Evolutionary conservation across 1,140 invertebrate genomes (phyloP), one percentile per base, ranked within the genome.

Genomic region (Scaptodrosophila lebanonensis): DNA sequence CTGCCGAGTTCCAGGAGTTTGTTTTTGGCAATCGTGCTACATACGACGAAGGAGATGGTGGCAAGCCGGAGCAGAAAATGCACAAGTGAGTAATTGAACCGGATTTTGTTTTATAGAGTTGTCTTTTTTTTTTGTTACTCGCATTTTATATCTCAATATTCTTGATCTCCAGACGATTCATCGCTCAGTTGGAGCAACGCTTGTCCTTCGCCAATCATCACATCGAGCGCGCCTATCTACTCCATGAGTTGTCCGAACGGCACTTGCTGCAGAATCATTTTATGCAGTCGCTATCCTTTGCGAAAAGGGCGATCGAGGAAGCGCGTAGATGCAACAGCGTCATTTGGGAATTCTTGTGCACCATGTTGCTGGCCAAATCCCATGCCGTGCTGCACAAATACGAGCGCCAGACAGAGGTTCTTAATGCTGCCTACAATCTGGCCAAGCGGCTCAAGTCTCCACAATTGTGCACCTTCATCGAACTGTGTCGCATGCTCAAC

Each of bases 151-250:
- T 40, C 18, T 12, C 18, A n/a, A 44, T 27, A 7, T 15, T 1
- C 18, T 0, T 25, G 1, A 4, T 9, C 3, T 20, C n/a, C 32
- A 76, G 71, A 11, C 20, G 17, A 2, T 8, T 2, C 3, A 57
- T 51, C 0, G n/a, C 13, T 5, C 20, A 17, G 0, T 5, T 86
- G 20, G 69, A 82, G 13, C 64, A 59, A 8, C 76, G 84, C 0
- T 44, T 86, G 6, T 3, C 50, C 1, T 86, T 77, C 36, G 58
- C 84, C 3, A 62, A 38, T 3, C 61, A 66, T 9, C 56, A 66
- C 0, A 83, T 86, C 3, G 84, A 86, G 7, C 64, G 71, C 5
- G 71, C 69, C 15, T 86, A 86, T 52, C 30, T 86, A 8, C 48
- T 82, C 1, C 75, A 85, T 22, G 84, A 86, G 53, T 51, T 86